Conservation (phyloP, 2,797 vertebrate species). For the Halcyon badia region DNA sequence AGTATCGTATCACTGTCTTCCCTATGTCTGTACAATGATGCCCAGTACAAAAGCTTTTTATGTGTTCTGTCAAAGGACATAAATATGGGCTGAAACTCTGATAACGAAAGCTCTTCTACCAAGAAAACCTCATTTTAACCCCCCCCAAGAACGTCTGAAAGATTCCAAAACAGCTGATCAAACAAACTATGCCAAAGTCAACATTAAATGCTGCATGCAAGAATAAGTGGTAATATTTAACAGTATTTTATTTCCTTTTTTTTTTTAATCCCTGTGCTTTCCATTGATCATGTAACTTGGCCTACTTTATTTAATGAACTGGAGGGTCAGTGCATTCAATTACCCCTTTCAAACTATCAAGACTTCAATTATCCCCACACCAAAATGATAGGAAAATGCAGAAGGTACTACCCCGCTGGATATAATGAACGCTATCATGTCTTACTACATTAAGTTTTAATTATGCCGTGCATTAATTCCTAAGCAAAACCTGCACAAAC, state of each 20-base stretch:
- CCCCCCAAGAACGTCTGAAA: conserved; percentile 51
- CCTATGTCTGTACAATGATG: conserved; percentile 83
- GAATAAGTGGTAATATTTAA: conserved; percentile 74
- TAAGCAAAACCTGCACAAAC: conserved; percentile 69
- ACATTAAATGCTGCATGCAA: conserved; percentile 46
- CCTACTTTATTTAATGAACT: conserved; percentile 93
- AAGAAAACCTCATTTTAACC: neutral
- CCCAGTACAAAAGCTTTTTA: conserved; percentile 88
- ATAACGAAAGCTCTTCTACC: conserved; percentile 71
- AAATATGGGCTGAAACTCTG: conserved; percentile 80
- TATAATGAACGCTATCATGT: conserved; percentile 81
- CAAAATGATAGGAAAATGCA: conserved; percentile 86
- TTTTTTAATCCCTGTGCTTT: conserved; percentile 71
- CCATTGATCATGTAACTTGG: conserved; percentile 83
- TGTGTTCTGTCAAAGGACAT: conserved; percentile 86
- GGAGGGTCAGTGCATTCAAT: conserved; percentile 94
- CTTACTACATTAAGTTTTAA: conserved; percentile 85
- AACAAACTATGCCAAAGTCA: conserved; percentile 76
- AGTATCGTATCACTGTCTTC: conserved; percentile 88
- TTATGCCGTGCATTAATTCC: conserved; percentile 78
- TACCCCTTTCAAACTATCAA: conserved; percentile 90
- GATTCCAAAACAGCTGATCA: conserved; percentile 77
- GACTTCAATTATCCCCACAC: conserved; percentile 92
- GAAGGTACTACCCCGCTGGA: conserved; percentile 80
- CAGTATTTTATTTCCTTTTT: conserved; percentile 77